Conservation (phyloP, 1,140 invertebrate genomes). For the Galleria mellonella region DNA sequence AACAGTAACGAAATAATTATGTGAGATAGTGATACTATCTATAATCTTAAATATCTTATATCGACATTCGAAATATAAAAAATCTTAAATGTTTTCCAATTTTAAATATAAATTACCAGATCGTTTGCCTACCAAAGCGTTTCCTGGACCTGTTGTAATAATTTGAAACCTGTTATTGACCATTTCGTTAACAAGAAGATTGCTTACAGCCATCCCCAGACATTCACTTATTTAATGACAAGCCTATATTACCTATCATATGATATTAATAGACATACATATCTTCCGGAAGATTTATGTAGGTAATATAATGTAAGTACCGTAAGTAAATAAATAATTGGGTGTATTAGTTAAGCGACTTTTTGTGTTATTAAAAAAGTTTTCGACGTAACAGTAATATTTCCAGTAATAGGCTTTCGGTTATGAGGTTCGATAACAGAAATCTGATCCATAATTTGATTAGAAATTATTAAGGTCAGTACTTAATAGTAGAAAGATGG, state of each 20-base stretch:
- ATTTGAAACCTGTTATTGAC: slow-evolving; percentile 28
- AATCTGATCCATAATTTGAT: no score
- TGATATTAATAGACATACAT: slow-evolving; percentile 21
- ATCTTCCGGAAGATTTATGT: slow-evolving; percentile 8
- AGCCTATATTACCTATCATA: slow-evolving; percentile 16
- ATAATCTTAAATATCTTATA: slow-evolving; percentile 21
- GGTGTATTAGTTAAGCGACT: no score
- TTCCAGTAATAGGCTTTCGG: no score
- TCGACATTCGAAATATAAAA: slow-evolving; percentile 18
- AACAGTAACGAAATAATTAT: slow-evolving; percentile 27
- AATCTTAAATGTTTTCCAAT: slow-evolving; percentile 27
- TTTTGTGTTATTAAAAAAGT: no score
- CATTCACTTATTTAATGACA: slow-evolving; percentile 28
- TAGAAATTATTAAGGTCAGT: no score
- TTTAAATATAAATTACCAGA: slow-evolving; percentile 37
- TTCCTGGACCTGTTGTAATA: slow-evolving; percentile 16
- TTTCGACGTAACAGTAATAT: no score
- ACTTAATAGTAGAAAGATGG: no score
- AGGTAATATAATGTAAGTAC: neutral
- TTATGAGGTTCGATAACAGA: no score
- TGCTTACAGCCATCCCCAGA: slow-evolving; percentile 21
- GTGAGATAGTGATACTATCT: slow-evolving; percentile 12
- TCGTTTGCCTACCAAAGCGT: slow-evolving; percentile 13
- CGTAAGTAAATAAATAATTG: no score
- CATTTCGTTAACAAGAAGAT: slow-evolving; percentile 31